These are phyloP conservation scores for Etheostoma perlongum DNA, from an alignment of 2,797 vertebrate genomes.

Conservation along the genomic window DNA sequence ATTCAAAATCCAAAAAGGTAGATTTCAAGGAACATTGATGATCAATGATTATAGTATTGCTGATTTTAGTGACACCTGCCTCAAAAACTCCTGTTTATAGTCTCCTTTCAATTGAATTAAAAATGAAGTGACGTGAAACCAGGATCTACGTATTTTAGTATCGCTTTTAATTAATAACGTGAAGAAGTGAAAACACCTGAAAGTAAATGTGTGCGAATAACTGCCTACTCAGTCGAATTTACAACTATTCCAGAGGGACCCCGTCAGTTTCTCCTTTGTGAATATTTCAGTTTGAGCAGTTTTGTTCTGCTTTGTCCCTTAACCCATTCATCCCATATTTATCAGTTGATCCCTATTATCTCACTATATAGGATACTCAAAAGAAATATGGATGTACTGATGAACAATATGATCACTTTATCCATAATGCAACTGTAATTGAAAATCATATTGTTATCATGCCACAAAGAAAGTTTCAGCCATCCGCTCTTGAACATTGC, in stretches of 20 bases:
- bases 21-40: background rate
- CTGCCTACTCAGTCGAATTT: conserved; percentile 8
- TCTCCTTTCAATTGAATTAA: conserved; percentile 4
- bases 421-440: background rate
- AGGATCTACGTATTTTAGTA: conserved; percentile 1
- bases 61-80: conserved; percentile 4
- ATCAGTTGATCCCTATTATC: background rate
- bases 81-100: conserved; percentile 1
- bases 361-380: background rate
- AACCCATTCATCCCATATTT: conserved; percentile 7
- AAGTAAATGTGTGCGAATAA: conserved; percentile 10
- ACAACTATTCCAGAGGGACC: background rate
- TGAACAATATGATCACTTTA: conserved; percentile 9
- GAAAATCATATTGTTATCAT: conserved; percentile 9
- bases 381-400: background rate
- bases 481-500: background rate
- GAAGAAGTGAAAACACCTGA: conserved; percentile 8
- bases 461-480: conserved; percentile 14
- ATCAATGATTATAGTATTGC: background rate
- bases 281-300: background rate
- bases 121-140: background rate
- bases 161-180: conserved; percentile 22
- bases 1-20: background rate
- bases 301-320: conserved; percentile 5
- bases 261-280: background rate